Base-by-base conservation (phyloP, 1,140 invertebrate species). In the Aphaenogaster ashmeadi region DNA sequence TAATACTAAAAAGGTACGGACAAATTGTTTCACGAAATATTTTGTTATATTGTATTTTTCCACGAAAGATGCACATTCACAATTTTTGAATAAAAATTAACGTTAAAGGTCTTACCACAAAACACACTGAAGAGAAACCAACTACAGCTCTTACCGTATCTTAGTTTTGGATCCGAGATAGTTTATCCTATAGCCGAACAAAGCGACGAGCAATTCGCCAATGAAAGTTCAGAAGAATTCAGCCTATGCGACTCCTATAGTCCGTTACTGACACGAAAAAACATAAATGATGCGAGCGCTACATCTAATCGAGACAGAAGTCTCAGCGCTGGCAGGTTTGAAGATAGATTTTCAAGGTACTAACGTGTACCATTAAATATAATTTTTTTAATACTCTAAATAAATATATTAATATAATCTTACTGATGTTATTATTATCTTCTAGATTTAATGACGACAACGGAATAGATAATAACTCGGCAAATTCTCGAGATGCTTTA, bases 121-220 rank as follows among this genome's bases (percentile, higher is more conserved):
- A 95, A 94, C 86, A 95, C 95, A 44, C 92, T 95, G 72, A 95
- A 94, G 78, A 93, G 95, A 64, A 95, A 95, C 81, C 94, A 94
- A 86, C 88, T 95, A 21, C 93, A 95, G 75, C 91, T 96, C 91
- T 95, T 96, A 90, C 97, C 97, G 21, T 97, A 97, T 94, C 94
- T 97, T 56, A 97, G 96, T 77, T 97, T 97, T 91, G 97, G 97
- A 66, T 97, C 97, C 56, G 97, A 98, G 93, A 97, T 98, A 36
- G 98, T 98, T 0, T 98, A 98, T 95, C 97, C 98, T 1, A 98
- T 98, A 91, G 97, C 97, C 3, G 98, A 98, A 95, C 97, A 98
- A 92, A 97, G 97, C 27, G 97, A 98, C 93, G 97, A 98, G 94
- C 97, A 97, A 95, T 95, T 95, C 84, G 89, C 92, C 72, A 94